Percentiles rank a stretch among this genome's conserved stretches.
These are phyloP conservation scores for Pelecanoides urinatrix DNA, from an alignment of 2,113 vertebrate species.

Conservation along the genomic window DNA sequence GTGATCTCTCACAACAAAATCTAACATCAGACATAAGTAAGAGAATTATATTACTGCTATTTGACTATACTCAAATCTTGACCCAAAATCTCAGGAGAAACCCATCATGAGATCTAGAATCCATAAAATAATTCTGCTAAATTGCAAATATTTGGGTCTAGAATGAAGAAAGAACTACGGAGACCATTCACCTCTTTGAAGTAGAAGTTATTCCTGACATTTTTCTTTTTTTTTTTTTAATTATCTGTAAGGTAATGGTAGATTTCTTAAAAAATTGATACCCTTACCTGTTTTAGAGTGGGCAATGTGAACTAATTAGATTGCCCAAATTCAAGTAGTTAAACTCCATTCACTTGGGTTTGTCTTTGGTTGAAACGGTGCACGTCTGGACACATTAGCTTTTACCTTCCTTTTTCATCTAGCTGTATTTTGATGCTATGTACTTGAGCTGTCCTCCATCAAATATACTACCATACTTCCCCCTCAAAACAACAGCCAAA, in stretches of 20 bases:
- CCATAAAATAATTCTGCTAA: background rate
- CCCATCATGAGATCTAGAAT: background rate
- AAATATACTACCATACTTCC: background rate
- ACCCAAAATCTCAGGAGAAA: background rate
- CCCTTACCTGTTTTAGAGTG: background rate
- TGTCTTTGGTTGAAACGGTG: background rate
- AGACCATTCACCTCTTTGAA: background rate
- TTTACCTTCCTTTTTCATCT: background rate
- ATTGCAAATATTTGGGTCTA: background rate
- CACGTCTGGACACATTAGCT: background rate
- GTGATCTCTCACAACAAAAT: background rate
- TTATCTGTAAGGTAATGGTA: background rate
- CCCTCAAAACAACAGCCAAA: background rate
- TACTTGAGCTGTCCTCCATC: background rate
- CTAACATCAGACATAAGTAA: background rate
- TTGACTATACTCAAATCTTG: background rate
- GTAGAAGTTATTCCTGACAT: background rate
- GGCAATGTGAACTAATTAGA: background rate
- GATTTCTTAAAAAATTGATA: background rate
- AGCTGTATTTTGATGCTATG: background rate
- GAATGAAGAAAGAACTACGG: background rate
- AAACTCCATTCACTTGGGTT: background rate
- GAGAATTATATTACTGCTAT: background rate
- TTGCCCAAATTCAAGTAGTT: background rate
- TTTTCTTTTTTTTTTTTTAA: background rate